Evolutionary conservation across 2,113 vertebrate genomes (phyloP), one percentile per base, ranked within the genome.

Genomic region (Miniopterus natalensis): DNA sequence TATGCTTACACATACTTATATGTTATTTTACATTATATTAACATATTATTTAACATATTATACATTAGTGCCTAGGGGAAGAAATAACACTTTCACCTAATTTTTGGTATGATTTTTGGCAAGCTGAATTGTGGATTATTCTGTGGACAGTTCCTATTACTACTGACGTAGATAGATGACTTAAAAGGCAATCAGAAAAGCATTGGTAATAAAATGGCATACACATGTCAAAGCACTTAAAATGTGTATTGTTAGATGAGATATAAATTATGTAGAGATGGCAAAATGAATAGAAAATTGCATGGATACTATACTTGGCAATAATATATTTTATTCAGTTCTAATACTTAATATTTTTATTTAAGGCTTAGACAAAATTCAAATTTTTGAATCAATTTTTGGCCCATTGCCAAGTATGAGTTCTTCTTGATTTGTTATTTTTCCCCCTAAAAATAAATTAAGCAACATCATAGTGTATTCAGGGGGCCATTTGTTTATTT

Each of bases 281-380:
- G 20, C 15, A 42, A 84, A 45, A 63, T 15, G 25, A 83, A 11
- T 18, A 65, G 57, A 96, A 90, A 86, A 78, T 42, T 61, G 2
- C 10, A 47, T n/a, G 25, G 23, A 84, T 75, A 13, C 8, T 74
- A 53, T 51, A 13, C 8, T 77, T 84, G 40, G 8, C 8, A 81
- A 95, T 6, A 79, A 77, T n/a, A 0, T 11, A 29, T 90, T 79
- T 79, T n/a, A 93, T 21, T 77, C 14, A 90, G 29, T 1, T 61
- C 9, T 36, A 90, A 6, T 8, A 70, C n/a, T 85, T 86, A 95
- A 55, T 65, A 63, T 51, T 91, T 95, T 94, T 17, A 80, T 70
- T 45, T 66, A 80, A 51, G 5, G 9, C 79, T 92, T 74, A 90
- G 45, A 87, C 5, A 53, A 20, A 81, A 36, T 59, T 88, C 10